Evolutionary conservation across 2,113 vertebrate species (phyloP).

Genomic region (Prolemur simus): DNA sequence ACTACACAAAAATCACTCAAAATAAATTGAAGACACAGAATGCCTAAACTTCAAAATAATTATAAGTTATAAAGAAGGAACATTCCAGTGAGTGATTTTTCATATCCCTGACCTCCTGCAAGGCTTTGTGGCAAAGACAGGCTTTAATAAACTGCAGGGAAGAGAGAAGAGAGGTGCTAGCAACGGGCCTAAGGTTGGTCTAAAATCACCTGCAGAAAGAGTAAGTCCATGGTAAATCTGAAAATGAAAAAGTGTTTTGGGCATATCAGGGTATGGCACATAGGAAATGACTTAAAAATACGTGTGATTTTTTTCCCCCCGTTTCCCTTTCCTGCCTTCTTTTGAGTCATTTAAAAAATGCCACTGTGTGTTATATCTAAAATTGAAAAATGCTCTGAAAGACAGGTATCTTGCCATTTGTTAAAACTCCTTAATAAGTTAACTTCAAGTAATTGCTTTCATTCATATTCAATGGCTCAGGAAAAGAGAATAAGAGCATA

Average conservation of each 20-base stretch:
- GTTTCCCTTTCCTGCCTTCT: background rate
- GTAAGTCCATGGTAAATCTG: background rate
- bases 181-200: background rate
- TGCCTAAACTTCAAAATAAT: background rate
- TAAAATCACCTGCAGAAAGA: background rate
- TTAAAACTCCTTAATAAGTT: background rate
- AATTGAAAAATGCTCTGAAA: background rate
- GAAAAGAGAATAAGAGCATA: background rate
- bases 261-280: background rate
- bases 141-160: background rate
- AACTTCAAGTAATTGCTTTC: background rate
- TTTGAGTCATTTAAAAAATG: background rate
- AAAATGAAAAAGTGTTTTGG: background rate
- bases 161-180: background rate
- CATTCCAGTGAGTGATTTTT: background rate
- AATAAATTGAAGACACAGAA: background rate
- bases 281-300: background rate
- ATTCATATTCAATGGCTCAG: background rate
- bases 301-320: background rate
- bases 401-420: background rate
- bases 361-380: background rate
- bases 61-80: background rate
- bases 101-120: background rate
- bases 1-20: background rate
- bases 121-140: background rate